Conservation (phyloP, 2,113 vertebrate genomes). For the Eolophus roseicapilla region DNA sequence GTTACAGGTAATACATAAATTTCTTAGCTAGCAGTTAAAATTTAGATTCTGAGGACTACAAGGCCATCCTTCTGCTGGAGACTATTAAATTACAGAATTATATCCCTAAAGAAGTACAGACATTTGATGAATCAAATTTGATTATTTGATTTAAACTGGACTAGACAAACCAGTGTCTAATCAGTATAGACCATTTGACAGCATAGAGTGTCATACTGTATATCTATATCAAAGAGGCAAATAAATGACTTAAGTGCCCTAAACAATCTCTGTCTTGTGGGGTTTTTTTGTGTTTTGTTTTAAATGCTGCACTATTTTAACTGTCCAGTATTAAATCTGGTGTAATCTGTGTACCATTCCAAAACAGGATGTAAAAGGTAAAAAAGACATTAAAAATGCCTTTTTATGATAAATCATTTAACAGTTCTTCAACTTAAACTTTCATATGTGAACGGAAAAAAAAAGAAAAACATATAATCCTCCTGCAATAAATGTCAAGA, state of each 20-base stretch:
- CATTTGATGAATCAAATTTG: background rate
- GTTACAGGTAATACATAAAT: background rate
- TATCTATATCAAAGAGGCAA: background rate
- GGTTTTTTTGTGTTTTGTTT: background rate
- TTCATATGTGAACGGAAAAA: background rate
- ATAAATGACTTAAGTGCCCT: background rate
- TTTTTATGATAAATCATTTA: background rate
- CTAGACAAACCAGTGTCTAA: background rate
- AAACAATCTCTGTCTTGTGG: background rate
- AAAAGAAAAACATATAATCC: background rate
- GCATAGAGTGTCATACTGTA: background rate
- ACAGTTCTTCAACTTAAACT: background rate
- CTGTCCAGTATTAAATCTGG: background rate
- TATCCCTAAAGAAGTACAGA: background rate
- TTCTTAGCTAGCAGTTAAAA: background rate
- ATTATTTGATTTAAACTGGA: background rate
- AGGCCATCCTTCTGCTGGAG: background rate
- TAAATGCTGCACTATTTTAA: background rate
- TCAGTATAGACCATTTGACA: background rate
- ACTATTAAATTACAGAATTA: background rate
- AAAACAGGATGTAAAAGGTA: background rate
- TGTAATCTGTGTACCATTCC: background rate
- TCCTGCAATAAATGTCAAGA: background rate
- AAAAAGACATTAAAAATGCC: background rate
- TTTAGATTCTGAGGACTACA: background rate